Conservation (phyloP, 2,113 vertebrate genomes). For the Tachuris rubrigastra region DNA sequence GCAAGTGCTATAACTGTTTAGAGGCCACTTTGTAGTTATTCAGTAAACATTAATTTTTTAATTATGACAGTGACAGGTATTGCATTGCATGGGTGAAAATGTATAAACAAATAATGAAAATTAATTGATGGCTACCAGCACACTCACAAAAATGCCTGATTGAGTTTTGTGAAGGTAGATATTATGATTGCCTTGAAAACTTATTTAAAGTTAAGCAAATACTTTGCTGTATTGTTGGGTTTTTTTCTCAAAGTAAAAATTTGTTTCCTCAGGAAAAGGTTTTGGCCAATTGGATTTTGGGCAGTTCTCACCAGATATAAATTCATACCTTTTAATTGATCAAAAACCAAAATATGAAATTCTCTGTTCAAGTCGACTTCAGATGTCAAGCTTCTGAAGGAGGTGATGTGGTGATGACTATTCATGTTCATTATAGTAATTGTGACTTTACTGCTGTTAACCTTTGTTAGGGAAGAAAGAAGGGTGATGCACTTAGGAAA, state of each 20-base stretch:
- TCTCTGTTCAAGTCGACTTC: not conserved
- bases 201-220: not conserved
- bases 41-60: not conserved
- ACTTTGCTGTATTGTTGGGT: rapidly evolving
- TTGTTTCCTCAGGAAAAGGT: not conserved
- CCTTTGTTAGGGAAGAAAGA: not conserved
- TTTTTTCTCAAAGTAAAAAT: not conserved
- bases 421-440: not conserved
- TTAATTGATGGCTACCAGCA: not conserved
- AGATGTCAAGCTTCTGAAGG: not conserved
- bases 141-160: rapidly evolving
- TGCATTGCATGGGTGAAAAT: not conserved
- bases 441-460: not conserved
- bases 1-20: not conserved
- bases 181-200: not conserved
- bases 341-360: not conserved
- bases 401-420: not conserved
- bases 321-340: not conserved
- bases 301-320: not conserved
- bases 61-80: not conserved
- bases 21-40: not conserved
- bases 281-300: not conserved
- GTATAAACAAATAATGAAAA: not conserved
- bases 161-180: not conserved
- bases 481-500: not conserved